Conservation (phyloP, 2,888 invertebrate species). For the Agonum fuliginosum region DNA sequence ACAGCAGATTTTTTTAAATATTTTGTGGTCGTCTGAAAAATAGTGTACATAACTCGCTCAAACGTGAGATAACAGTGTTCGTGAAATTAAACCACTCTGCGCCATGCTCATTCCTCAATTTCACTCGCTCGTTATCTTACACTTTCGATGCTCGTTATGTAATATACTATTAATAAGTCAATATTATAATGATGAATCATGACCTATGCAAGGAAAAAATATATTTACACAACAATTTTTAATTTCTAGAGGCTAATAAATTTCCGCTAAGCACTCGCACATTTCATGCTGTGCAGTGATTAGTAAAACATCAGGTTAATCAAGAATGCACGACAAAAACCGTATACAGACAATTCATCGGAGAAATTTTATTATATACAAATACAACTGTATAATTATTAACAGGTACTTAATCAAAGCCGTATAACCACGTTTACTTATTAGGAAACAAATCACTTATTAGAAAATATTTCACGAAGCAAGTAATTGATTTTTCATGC, state of each 20-base stretch:
- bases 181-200: no score
- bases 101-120: no score
- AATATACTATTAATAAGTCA: no score
- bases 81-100: no score
- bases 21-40: no score
- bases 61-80: no score
- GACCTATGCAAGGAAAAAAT: no score
- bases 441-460: conserved; percentile 38
- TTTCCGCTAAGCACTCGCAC: not conserved
- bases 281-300: not conserved
- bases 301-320: conserved; percentile 20
- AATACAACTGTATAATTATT: conserved; percentile 21
- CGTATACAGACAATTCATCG: not conserved
- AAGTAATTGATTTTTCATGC: conserved; percentile 46
- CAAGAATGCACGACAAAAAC: conserved; percentile 20
- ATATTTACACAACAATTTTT: not conserved
- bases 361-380: conserved; percentile 8
- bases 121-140: no score
- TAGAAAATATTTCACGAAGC: conserved; percentile 38
- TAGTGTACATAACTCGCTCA: no score
- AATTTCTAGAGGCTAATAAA: not conserved
- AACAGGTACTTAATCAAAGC: conserved; percentile 30
- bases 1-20: no score
- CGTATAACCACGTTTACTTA: conserved; percentile 19
- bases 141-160: no score